Evolutionary conservation across 2,888 invertebrate species (phyloP), one percentile per base, ranked within the genome.

Genomic region (Harpalus rufipes): DNA sequence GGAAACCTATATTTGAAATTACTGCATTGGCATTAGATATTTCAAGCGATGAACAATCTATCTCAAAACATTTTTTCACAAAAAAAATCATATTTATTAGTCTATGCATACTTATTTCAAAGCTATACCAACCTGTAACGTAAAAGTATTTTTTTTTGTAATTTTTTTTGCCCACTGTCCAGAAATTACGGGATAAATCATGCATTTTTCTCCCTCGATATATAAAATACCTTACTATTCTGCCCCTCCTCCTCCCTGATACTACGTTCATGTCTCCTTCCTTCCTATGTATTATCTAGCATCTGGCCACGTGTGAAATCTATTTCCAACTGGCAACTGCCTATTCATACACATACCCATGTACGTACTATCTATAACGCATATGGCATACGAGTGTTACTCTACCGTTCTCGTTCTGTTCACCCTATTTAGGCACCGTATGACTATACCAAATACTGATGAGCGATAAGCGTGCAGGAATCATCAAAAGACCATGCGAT

Each of bases 231-330:
- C 32, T 51, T 51, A 51, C 8, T 51, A 51, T 32, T 21, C 7
- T 72, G 25, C 14, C 41, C 32, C 14, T 14, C 12, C 63, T 18
- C n/a, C 16, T 32, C 32, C 32, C 32, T 32, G 1, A 32, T 32
- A 16, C 51, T 25, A n/a, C 61, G 56, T 18, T 8, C 61, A n/a
- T 39, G 16, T 18, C 8, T 18, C 59, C 59, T 59, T 18, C 16
- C 44, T 51, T 51, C 25, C 25, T 18, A 6, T 18, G 63, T 21
- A 14, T 63, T 63, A 63, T 63, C 63, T 63, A 63, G 63, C 81
- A 81, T 81, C 72, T 81, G 81, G 81, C 68, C 81, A 81, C 81
- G 81, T 81, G 81, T 81, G 81, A 68, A 81, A 81, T 81, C 65
- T 81, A 72, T 81, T 68, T 81, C 16, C 32, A 68, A 44, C 44